Base-by-base conservation (phyloP, 2,113 vertebrate genomes). In the Ivindomyrus marchei region DNA sequence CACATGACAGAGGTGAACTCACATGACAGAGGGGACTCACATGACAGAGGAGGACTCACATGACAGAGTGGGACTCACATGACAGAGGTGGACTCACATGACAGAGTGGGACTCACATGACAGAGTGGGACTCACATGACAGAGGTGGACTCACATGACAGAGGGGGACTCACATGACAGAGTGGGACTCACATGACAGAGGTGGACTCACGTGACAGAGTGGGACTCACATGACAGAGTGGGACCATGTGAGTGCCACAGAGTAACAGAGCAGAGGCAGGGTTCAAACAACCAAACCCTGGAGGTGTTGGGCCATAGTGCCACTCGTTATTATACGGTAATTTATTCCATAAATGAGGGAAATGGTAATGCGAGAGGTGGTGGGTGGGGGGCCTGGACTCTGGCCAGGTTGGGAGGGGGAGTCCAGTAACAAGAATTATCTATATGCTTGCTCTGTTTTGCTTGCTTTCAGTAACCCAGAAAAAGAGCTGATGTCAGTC, bases 401-500 rank as follows among this genome's bases (percentile, higher is more conserved):
- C 56, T n/a, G 56, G 56, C n/a, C n/a, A 66, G n/a, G 10, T 31
- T 66, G 62, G 10, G 62, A 31, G n/a, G 62, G n/a, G 62, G n/a
- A 66, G 62, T 66, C n/a, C 24, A 11, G 9, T 31, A 66, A 27
- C 62, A 66, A 66, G n/a, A 66, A 66, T 66, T 3, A 66, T 66
- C 10, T 27, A 31, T 66, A 66, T 31, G 10, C n/a, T 27, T 31
- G n/a, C n/a, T 66, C 9, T 66, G 62, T 66, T 66, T 66, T 66
- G n/a, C 62, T 66, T 66, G 58, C 58, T 27, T 66, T 66, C n/a
- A 27, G 62, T 66, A 66, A 66, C n/a, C 62, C 62, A 66, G 62
- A 31, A 66, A 66, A 66, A 66, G 62, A 66, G 62, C 62, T 66
- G 62, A 66, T 66, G n/a, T 66, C 62, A 66, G n/a, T 66, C 62